Conservation (phyloP, 2,113 vertebrate species). For the Saiga tatarica region DNA sequence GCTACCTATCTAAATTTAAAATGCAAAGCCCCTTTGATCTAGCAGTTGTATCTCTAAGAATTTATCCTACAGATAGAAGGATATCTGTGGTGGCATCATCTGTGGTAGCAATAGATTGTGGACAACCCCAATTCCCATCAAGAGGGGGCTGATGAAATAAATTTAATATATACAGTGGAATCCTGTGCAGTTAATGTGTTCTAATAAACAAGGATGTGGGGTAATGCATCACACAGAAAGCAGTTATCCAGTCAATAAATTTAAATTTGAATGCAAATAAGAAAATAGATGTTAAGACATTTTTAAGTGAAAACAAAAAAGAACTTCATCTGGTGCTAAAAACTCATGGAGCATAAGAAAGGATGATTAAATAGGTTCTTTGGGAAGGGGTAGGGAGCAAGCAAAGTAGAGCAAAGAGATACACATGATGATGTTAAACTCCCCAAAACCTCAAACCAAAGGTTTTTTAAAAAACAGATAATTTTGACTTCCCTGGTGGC, state of each 20-base stretch:
- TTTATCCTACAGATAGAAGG: not conserved
- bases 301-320: not conserved
- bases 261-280: slow-evolving; percentile 11
- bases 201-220: not conserved
- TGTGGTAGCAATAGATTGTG: not conserved
- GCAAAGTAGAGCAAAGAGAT: not conserved
- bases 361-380: not conserved
- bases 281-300: not conserved
- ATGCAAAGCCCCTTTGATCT: not conserved
- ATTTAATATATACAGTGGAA: not conserved
- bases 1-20: not conserved
- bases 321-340: not conserved
- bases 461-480: not conserved
- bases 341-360: not conserved
- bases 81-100: not conserved
- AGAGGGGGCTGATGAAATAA: not conserved
- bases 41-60: slow-evolving; percentile 28
- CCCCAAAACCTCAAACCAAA: not conserved
- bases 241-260: not conserved
- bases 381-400: not conserved
- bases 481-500: not conserved
- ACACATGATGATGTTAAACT: not conserved
- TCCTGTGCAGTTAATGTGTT: not conserved
- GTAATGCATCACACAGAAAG: not conserved
- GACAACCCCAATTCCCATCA: not conserved